Evolutionary conservation across 2,888 invertebrate genomes (phyloP).

Genomic region (Gari tellinella): DNA sequence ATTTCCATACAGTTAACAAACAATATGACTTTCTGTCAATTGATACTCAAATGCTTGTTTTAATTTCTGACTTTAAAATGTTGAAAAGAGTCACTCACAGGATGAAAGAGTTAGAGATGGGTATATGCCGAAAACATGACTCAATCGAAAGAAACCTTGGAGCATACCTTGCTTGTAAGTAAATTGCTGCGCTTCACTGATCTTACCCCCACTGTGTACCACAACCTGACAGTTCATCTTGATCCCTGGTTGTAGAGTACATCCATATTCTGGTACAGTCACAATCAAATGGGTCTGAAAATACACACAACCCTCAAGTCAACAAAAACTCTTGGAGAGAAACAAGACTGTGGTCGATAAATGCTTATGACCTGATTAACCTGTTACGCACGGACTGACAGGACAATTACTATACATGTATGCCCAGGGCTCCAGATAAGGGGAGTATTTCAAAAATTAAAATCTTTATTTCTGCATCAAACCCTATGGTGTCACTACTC

Average conservation of each 20-base stretch:
- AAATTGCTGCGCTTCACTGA: conserved; percentile 83
- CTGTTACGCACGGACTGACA: too few relatives aligned
- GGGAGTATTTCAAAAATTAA: too few relatives aligned
- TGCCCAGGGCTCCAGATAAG: too few relatives aligned
- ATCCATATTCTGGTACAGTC: conserved; percentile 82
- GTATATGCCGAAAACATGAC: conserved; percentile 19
- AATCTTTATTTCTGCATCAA: too few relatives aligned
- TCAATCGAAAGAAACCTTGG: background rate
- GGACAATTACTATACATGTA: too few relatives aligned
- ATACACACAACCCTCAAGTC: background rate
- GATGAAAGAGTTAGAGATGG: conserved; percentile 46
- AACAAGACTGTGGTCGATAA: too few relatives aligned
- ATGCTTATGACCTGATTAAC: too few relatives aligned
- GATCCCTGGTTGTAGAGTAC: conserved; percentile 70
- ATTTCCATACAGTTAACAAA: too few relatives aligned
- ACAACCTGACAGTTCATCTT: conserved; percentile 78
- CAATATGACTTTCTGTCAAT: too few relatives aligned
- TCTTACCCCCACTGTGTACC: conserved; percentile 82
- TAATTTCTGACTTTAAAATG: background rate
- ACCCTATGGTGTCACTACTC: too few relatives aligned
- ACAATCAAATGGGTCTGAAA: conserved; percentile 85
- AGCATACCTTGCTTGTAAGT: conserved; percentile 82
- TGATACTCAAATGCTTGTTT: too few relatives aligned
- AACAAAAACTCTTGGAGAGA: too few relatives aligned
- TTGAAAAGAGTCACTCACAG: conserved; percentile 38